Evolutionary conservation across 2,113 vertebrate species (phyloP).

Genomic region (Heloderma charlesbogerti): DNA sequence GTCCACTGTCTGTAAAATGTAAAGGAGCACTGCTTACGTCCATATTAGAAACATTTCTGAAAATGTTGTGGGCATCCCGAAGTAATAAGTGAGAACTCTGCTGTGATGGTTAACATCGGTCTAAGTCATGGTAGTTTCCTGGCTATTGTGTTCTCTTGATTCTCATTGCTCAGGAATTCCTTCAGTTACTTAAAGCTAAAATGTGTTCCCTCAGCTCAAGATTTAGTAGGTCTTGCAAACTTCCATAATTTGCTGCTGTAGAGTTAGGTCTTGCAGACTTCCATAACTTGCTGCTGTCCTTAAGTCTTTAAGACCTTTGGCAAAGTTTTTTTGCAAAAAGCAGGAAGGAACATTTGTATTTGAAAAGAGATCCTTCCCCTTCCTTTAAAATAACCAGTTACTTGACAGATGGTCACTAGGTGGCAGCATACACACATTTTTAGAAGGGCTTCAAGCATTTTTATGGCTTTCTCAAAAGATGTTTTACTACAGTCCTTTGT

Average conservation of each 20-base stretch:
- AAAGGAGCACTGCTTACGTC: not conserved
- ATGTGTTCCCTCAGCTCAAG: not conserved
- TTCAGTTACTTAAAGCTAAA: not conserved
- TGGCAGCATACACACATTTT: conserved; percentile 34
- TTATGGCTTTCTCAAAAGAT: not conserved
- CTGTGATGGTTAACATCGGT: not conserved
- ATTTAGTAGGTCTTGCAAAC: not conserved
- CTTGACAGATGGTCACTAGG: conserved; percentile 31
- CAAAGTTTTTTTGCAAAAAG: not conserved
- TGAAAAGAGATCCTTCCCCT: not conserved
- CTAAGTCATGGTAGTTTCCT: not conserved
- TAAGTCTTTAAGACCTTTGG: not conserved
- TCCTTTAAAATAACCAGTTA: not conserved
- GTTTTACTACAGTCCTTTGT: not conserved
- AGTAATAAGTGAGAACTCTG: not conserved
- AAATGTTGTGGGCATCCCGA: not conserved
- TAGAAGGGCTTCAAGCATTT: not conserved
- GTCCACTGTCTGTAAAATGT: not conserved
- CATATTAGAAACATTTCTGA: not conserved
- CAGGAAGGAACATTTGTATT: not conserved
- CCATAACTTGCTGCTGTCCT: too few relatives aligned
- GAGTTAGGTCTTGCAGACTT: too few relatives aligned
- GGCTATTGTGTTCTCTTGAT: not conserved
- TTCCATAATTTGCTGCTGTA: not conserved
- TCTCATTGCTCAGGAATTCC: not conserved